Base-by-base conservation (phyloP, 2,888 invertebrate species). In the Mongoloraphidia duomilia region DNA sequence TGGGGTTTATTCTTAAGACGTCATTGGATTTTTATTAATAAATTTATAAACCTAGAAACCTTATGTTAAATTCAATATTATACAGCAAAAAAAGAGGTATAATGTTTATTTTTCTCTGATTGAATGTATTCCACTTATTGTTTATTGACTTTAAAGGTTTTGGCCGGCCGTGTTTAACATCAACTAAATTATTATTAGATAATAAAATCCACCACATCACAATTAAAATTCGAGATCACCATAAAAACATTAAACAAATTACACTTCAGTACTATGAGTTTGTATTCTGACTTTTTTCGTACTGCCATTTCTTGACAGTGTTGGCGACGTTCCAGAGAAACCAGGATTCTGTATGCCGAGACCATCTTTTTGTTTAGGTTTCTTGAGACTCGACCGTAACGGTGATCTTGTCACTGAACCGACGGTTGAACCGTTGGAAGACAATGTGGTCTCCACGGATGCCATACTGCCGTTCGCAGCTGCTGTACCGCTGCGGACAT, bases 241-340 rank as follows among this genome's bases (percentile, higher is more conserved):
- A 6, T 26, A 3, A 5, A 26, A 26, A 26, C 26, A 26, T 26
- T 26, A 26, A 26, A 26, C 26, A 3, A 26, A 4, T 67, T 71
- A 90, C 53, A 91, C 91, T 66, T 90, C 90, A 40, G 91, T 92
- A 63, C 90, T 90, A 64, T 89, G 89, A 37, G 91, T 90, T 64
- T 91, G 89, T 65, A 92, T 91, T 53, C 91, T 77, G 51, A 91
- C 91, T 71, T 91, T 90, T 65, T 91, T 91, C 61, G 88, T 83
- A 61, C 89, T 90, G 1, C 88, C 89, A 59, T 89, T 89, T 49
- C 91, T 74, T 45, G 84, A 80, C 51, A 90, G 73, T 0, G 88
- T 82, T 0, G 91, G 91, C 12, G 89, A 90, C 56, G 84, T 83
- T 2, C 87, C 84, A 1, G 87, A 84, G 59, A 83, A 87, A 37